These are phyloP conservation scores for Belgica antarctica DNA, from an alignment of 2,888 invertebrate genomes.

Conservation along the genomic window DNA sequence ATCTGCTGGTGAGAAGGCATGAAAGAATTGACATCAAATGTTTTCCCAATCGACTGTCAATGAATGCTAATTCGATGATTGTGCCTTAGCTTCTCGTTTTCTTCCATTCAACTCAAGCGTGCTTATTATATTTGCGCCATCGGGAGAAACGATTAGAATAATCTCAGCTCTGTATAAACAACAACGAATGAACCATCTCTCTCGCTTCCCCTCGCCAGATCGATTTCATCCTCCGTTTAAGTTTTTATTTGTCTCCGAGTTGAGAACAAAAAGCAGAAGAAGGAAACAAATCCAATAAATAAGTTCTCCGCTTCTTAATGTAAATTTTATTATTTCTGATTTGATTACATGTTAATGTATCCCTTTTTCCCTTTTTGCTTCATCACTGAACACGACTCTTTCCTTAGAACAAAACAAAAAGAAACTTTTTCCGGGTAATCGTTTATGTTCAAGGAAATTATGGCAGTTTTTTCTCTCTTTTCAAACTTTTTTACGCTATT, in stretches of 20 bases:
- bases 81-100: neutral
- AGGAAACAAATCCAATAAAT: conserved; percentile 32
- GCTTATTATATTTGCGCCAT: conserved; percentile 7
- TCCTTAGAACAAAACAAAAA: neutral
- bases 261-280: too few species aligned
- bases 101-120: neutral
- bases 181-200: neutral
- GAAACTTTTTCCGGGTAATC: conserved; percentile 7
- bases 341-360: conserved; percentile 42
- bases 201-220: neutral
- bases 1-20: neutral
- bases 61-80: conserved; percentile 43
- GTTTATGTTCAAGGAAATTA: conserved; percentile 31
- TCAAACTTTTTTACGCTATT: conserved; percentile 13
- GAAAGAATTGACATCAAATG: conserved; percentile 27
- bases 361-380: conserved; percentile 6
- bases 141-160: conserved; percentile 33
- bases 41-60: conserved; percentile 33
- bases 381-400: neutral
- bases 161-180: neutral
- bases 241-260: conserved; percentile 6
- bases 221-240: neutral
- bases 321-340: conserved; percentile 42
- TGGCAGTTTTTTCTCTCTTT: conserved; percentile 16
- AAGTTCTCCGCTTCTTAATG: conserved; percentile 22